Conservation (phyloP, 2,113 vertebrate species). For the Esox niger region DNA sequence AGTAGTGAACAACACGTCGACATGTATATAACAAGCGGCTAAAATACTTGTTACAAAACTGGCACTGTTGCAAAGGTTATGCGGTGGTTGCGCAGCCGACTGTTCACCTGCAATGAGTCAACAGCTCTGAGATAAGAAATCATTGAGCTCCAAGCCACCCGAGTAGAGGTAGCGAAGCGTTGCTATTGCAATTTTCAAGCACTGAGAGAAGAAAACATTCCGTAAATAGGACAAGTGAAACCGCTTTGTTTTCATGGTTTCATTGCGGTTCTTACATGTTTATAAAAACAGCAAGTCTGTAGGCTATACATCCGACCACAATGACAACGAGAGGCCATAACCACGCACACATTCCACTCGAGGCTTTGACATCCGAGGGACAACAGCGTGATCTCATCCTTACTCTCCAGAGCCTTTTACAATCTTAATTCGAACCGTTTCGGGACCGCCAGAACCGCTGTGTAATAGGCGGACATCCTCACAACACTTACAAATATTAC, state of each 20-base stretch:
- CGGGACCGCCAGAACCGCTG: neutral
- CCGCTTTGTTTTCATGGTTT: too few relatives aligned
- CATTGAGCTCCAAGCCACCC: neutral
- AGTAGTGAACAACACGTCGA: too few relatives aligned
- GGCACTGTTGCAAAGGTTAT: neutral
- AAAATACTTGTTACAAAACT: neutral
- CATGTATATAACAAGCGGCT: neutral
- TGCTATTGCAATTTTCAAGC: neutral
- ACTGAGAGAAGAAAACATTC: too few relatives aligned
- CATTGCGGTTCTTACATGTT: too few relatives aligned
- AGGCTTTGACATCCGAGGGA: neutral
- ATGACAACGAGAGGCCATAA: too few relatives aligned
- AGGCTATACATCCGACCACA: too few relatives aligned
- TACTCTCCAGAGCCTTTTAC: neutral
- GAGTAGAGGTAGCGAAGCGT: conserved; percentile 29
- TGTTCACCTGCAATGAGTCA: conserved; percentile 51
- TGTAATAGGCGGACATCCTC: neutral
- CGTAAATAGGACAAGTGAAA: too few relatives aligned
- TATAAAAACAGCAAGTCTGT: too few relatives aligned
- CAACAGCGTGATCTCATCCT: neutral
- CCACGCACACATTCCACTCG: too few relatives aligned
- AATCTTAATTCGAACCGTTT: neutral
- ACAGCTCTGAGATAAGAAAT: conserved; percentile 44
- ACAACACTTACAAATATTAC: neutral
- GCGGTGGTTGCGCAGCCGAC: conserved; percentile 19